These are phyloP conservation scores for Enteromius viviparus DNA, from an alignment of 2,797 vertebrate genomes.

Conservation along the genomic window DNA sequence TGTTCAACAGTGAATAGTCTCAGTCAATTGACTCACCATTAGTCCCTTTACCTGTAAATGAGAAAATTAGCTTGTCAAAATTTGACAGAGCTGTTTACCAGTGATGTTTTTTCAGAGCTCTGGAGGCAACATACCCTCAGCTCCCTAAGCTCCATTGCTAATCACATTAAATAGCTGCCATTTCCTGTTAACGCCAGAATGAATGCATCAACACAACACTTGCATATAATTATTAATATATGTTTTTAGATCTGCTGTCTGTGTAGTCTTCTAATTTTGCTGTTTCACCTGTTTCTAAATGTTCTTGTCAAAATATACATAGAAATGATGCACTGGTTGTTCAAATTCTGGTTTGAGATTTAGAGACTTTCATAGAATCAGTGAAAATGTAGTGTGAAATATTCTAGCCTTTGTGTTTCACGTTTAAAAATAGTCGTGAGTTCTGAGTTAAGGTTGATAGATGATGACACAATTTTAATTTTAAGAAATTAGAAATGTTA, in stretches of 20 bases:
- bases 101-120: conserved; percentile 6
- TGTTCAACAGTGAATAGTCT: neutral
- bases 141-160: conserved; percentile 20
- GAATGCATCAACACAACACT: neutral
- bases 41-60: neutral
- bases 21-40: neutral
- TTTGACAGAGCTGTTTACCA: neutral
- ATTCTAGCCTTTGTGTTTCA: neutral
- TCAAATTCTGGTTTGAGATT: neutral
- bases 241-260: conserved; percentile 4
- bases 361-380: neutral
- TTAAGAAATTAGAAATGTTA: neutral
- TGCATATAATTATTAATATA: neutral
- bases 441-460: neutral
- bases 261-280: neutral
- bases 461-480: neutral
- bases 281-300: neutral
- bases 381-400: neutral
- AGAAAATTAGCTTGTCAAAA: conserved; percentile 4
- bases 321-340: neutral
- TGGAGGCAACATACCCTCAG: neutral
- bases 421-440: neutral
- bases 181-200: conserved; percentile 14
- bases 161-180: conserved; percentile 32
- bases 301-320: neutral